Conservation (phyloP, 2,888 invertebrate genomes). For the Globia sparganii region DNA sequence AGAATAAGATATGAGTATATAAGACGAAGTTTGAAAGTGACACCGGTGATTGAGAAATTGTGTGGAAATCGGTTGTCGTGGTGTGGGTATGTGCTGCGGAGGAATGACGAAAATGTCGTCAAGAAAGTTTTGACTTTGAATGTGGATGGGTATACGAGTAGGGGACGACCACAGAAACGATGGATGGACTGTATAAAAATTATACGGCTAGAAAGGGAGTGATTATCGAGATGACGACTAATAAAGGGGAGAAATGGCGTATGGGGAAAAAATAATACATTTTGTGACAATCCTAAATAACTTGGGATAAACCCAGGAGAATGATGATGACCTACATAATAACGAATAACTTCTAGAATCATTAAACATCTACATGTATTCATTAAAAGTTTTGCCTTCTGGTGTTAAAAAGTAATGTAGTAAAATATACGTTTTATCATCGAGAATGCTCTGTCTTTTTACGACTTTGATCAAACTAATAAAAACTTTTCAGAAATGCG, state of each 20-base stretch:
- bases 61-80: neutral
- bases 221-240: neutral
- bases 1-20: neutral
- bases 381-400: constrained; percentile 15
- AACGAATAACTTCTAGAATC: neutral
- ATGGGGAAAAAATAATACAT: neutral
- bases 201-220: neutral
- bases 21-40: constrained; percentile 2
- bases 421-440: constrained; percentile 41
- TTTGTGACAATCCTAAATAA: neutral
- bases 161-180: neutral
- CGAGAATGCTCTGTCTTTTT: constrained; percentile 17
- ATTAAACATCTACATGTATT: constrained; percentile 8
- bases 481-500: constrained; percentile 25
- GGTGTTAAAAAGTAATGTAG: constrained; percentile 5
- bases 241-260: neutral
- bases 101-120: neutral
- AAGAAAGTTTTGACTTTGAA: neutral
- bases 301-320: neutral
- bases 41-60: neutral
- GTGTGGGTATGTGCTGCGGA: neutral
- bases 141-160: neutral
- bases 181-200: neutral
- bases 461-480: constrained; percentile 11
- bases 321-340: neutral